Percentiles rank a stretch among this genome's conserved stretches.
These are phyloP conservation scores for Alfaro cultratus DNA, from an alignment of 2,797 vertebrate species.

Conservation along the genomic window DNA sequence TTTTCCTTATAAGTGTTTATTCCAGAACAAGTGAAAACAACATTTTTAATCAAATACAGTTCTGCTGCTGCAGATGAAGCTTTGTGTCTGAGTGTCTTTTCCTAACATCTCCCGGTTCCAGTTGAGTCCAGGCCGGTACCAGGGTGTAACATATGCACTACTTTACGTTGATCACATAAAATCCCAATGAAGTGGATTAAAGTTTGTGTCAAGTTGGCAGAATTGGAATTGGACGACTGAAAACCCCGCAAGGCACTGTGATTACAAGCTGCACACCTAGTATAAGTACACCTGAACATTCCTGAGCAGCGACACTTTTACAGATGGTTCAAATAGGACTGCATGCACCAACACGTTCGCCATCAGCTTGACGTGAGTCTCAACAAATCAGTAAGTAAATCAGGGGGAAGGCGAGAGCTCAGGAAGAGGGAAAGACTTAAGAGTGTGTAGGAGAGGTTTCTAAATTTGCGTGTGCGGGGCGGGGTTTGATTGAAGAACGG, in stretches of 20 bases:
- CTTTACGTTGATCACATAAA: background rate
- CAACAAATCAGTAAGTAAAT: constrained; percentile 24
- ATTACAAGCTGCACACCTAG: constrained; percentile 25
- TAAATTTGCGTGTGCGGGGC: constrained; percentile 12
- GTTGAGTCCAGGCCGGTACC: no score
- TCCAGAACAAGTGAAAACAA: no score
- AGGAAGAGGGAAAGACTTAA: constrained; percentile 16
- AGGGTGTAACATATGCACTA: background rate
- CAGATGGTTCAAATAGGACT: constrained; percentile 11
- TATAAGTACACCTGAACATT: constrained; percentile 17
- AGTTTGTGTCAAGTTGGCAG: background rate
- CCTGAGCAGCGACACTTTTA: constrained; percentile 3
- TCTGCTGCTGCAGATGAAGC: no score
- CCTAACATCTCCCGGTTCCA: no score
- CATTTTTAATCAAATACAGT: no score
- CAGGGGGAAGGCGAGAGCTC: constrained; percentile 13
- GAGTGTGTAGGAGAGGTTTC: background rate
- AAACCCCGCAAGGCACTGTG: background rate
- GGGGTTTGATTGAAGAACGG: constrained; percentile 32
- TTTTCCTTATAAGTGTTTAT: no score
- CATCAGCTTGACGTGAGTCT: constrained; percentile 36
- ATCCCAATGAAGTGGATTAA: background rate
- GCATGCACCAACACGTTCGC: constrained; percentile 38
- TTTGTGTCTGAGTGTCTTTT: no score
- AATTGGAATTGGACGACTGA: background rate